These are phyloP conservation scores for Nematopogon swammerdamellus DNA, from an alignment of 2,888 invertebrate species.

Conservation along the genomic window DNA sequence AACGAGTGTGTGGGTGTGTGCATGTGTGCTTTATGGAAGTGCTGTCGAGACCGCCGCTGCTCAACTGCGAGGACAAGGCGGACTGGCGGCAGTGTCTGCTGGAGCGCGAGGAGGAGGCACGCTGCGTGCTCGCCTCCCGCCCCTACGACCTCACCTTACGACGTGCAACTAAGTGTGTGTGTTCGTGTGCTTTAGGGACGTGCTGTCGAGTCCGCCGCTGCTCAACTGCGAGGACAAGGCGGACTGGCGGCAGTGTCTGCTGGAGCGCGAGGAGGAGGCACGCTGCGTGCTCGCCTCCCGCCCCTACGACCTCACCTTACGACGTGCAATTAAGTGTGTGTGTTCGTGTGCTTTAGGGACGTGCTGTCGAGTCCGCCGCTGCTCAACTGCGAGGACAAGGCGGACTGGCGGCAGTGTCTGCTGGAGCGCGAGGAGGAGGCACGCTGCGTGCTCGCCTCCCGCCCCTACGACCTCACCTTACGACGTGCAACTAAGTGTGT, in stretches of 20 bases:
- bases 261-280: constrained; percentile 72
- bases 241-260: constrained; percentile 88
- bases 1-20: too few relatives aligned
- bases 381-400: too few relatives aligned
- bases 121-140: constrained; percentile 67
- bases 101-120: constrained; percentile 69
- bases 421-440: constrained; percentile 73
- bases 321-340: too few relatives aligned
- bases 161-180: too few relatives aligned
- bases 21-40: too few relatives aligned
- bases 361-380: too few relatives aligned
- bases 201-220: constrained; percentile 76
- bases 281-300: constrained; percentile 67
- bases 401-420: constrained; percentile 90
- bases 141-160: constrained; percentile 81
- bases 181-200: too few relatives aligned
- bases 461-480: constrained; percentile 80
- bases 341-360: too few relatives aligned
- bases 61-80: constrained; percentile 81
- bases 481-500: too few relatives aligned
- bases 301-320: constrained; percentile 78
- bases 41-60: constrained; percentile 72
- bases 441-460: constrained; percentile 63
- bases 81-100: constrained; percentile 91
- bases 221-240: constrained; percentile 82